Conservation (phyloP, 1,140 invertebrate genomes). For the Tetragonula clypearis region DNA sequence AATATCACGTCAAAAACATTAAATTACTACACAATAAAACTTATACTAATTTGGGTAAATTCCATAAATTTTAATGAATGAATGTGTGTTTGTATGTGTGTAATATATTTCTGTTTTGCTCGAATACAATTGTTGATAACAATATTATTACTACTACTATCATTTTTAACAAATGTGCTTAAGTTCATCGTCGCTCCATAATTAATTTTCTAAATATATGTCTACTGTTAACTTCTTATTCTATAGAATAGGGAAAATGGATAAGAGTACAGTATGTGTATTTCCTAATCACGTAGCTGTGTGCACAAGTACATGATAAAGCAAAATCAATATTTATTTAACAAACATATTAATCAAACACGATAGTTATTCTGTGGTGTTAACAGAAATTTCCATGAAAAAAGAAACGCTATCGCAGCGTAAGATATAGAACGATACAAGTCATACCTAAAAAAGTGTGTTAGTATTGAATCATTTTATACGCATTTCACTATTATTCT, state of each 20-base stretch:
- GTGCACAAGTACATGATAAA: background rate
- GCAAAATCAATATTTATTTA: background rate
- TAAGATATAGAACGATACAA: background rate
- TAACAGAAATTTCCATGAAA: constrained; percentile 9
- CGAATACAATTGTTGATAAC: background rate
- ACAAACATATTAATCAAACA: constrained; percentile 11
- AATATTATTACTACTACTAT: background rate
- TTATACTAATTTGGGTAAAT: background rate
- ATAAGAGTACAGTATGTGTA: background rate
- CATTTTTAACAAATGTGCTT: background rate
- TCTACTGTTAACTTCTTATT: background rate
- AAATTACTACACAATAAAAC: background rate
- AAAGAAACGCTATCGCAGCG: background rate
- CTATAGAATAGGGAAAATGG: background rate
- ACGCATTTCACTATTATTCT: background rate
- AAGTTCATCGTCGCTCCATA: background rate
- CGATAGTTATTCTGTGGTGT: background rate
- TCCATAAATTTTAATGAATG: background rate
- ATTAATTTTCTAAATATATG: background rate
- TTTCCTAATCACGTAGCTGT: background rate
- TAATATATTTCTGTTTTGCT: background rate
- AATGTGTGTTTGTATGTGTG: background rate
- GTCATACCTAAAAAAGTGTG: background rate
- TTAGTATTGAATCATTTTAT: constrained; percentile 6
- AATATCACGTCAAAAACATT: background rate